phyloP scores from a whole-genome alignment of 2,888 invertebrate species.

The Dynastes grantii region DNA sequence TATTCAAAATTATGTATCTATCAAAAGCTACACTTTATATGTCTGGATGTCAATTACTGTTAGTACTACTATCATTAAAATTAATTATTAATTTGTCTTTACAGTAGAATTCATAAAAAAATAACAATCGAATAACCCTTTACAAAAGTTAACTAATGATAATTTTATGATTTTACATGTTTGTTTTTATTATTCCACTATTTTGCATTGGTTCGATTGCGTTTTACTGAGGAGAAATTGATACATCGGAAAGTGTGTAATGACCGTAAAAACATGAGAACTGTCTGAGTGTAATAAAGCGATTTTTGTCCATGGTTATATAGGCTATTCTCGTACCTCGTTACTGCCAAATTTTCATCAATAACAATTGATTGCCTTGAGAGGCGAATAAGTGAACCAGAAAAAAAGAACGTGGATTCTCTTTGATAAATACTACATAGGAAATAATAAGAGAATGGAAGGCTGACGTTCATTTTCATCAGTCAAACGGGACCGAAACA shows the following conservation, averaged over 20 bases:
- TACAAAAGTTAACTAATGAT: too few species aligned
- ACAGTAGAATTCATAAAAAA: too few species aligned
- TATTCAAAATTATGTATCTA: too few species aligned
- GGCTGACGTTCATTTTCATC: slow-evolving; percentile 25
- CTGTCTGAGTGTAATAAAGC: background rate
- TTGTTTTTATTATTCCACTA: too few species aligned
- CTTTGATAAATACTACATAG: slow-evolving; percentile 38
- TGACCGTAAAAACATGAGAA: slow-evolving; percentile 2
- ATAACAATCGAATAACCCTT: too few species aligned
- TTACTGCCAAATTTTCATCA: slow-evolving; percentile 25
- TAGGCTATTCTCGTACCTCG: background rate
- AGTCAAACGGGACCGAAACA: slow-evolving; percentile 22
- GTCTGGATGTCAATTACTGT: too few species aligned
- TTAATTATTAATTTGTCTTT: too few species aligned
- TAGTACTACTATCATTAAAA: too few species aligned
- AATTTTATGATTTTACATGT: too few species aligned
- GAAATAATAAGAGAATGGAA: slow-evolving; percentile 23
- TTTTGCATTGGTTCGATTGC: background rate
- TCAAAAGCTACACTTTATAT: too few species aligned
- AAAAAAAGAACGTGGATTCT: slow-evolving; percentile 17
- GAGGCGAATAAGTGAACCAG: slow-evolving; percentile 3
- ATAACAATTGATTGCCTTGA: slow-evolving; percentile 22
- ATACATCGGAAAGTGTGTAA: background rate
- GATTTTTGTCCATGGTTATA: background rate
- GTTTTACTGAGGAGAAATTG: background rate